phyloP scores from a whole-genome alignment of 1,140 invertebrate genomes.

The Drosophila guanche region DNA sequence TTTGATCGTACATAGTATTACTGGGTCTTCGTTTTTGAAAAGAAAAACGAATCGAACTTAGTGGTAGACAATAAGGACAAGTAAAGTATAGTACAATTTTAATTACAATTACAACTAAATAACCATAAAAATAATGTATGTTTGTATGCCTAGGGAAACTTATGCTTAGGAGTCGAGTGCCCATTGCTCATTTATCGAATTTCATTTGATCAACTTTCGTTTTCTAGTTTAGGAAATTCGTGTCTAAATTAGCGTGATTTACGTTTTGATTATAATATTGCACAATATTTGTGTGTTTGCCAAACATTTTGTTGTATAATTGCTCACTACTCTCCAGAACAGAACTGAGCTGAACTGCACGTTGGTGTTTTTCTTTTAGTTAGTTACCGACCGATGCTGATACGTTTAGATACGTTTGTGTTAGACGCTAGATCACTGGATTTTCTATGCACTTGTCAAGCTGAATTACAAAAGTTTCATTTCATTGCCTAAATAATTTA shows the following conservation, averaged over 20 bases:
- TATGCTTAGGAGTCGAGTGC: conserved; percentile 61
- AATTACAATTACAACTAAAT: conserved; percentile 78
- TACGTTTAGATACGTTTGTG: conserved; percentile 57
- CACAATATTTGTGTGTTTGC: conserved; percentile 42
- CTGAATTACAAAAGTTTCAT: conserved; percentile 61
- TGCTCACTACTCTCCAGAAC: conserved; percentile 32
- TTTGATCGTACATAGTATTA: conserved; percentile 47
- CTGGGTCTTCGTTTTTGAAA: conserved; percentile 59
- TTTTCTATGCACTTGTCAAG: conserved; percentile 50
- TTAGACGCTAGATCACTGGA: conserved; percentile 73
- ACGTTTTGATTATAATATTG: conserved; percentile 53
- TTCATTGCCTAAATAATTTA: conserved; percentile 58
- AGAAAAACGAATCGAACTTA: conserved; percentile 57
- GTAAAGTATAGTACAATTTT: conserved; percentile 64
- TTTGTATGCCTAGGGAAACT: conserved; percentile 58
- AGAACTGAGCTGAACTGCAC: not conserved
- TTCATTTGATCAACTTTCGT: conserved; percentile 39
- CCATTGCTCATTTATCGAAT: conserved; percentile 45
- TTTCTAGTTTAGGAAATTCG: conserved; percentile 56
- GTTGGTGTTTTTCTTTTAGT: conserved; percentile 27
- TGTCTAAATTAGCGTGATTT: conserved; percentile 47
- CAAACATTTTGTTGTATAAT: conserved; percentile 49
- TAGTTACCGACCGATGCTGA: conserved; percentile 37
- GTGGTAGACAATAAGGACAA: conserved; percentile 47
- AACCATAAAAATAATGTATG: conserved; percentile 62